Base-by-base conservation (phyloP, 2,888 invertebrate genomes). In the Drosophila paramelanica region DNA sequence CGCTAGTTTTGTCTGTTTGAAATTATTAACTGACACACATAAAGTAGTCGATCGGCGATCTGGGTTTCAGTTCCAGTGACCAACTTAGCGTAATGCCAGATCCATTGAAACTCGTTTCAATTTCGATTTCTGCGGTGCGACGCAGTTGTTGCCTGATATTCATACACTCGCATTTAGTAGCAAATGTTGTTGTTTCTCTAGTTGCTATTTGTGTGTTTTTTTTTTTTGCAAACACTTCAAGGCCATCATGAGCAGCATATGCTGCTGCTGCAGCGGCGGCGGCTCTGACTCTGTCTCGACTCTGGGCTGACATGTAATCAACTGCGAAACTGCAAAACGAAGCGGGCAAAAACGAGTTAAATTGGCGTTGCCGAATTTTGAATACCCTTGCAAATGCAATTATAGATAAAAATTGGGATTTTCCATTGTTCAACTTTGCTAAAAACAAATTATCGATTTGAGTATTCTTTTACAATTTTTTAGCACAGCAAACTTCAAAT, bases 191-290 rank as follows among this genome's bases (percentile, higher is more conserved):
- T 61, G 47, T 43, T 31, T 50, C 49, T 56, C 38, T 41, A 14
- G 42, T 31, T 39, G 25, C 23, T 42, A 36, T 23, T 45, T 42
- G 17, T 53, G 51, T 39, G 10, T 73, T 56, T 56, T 38, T 59
- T 41, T 38, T 46, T 60, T 64, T 62, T 56, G 45, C 39, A 45
- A 73, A 23, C 57, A 65, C 71, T 86, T 86, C 84, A 83, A 88
- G 83, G 83, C 89, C 89, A 81, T 66, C 81, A 62, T 87, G 84
- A 87, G 87, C 82, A 67, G 76, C 78, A 83, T 83, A 83, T 88
- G 83, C 87, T 83, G 55, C 25, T 14, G 55, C 25, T 17, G 17
- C 17, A 17, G 17, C 17, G 17, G 17, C n/a, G 4, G 84, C 71
- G 58, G 83, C 73, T 78, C 56, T 53, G 67, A 38, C 71, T 49